These are phyloP conservation scores for Caenorhabditis remanei DNA, from an alignment of 1,140 invertebrate genomes.

Conservation along the genomic window DNA sequence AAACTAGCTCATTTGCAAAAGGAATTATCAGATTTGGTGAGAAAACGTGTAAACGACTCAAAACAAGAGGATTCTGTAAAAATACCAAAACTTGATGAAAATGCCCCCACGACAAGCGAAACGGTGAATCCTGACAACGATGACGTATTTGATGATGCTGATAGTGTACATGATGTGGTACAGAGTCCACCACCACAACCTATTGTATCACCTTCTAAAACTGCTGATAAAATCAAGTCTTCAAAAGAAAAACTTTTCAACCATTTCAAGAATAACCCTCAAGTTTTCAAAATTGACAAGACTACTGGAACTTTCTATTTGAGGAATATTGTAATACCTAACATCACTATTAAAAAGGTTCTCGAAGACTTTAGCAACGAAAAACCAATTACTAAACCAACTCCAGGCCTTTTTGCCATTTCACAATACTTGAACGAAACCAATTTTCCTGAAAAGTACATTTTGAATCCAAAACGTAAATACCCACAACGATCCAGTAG, in stretches of 20 bases:
- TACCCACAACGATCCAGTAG: background rate
- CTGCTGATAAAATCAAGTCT: background rate
- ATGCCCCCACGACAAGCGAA: background rate
- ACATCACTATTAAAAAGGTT: background rate
- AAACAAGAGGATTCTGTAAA: background rate
- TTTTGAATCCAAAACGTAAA: background rate
- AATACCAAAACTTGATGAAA: background rate
- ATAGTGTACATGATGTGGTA: background rate
- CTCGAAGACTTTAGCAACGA: background rate
- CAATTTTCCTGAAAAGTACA: background rate
- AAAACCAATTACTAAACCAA: no score
- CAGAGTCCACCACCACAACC: background rate
- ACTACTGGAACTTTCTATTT: background rate
- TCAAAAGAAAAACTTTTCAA: background rate
- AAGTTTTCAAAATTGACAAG: background rate
- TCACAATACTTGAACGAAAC: background rate
- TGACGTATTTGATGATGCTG: background rate
- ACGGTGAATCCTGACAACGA: background rate
- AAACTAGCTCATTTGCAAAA: conserved; percentile 6
- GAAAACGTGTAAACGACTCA: background rate
- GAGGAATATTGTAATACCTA: background rate
- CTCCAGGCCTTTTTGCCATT: background rate
- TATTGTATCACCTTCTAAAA: background rate
- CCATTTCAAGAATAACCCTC: background rate
- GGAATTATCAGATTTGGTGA: background rate